Evolutionary conservation across 2,113 vertebrate species (phyloP), one percentile per base, ranked within the genome.

Genomic region (Ophiodon elongatus): DNA sequence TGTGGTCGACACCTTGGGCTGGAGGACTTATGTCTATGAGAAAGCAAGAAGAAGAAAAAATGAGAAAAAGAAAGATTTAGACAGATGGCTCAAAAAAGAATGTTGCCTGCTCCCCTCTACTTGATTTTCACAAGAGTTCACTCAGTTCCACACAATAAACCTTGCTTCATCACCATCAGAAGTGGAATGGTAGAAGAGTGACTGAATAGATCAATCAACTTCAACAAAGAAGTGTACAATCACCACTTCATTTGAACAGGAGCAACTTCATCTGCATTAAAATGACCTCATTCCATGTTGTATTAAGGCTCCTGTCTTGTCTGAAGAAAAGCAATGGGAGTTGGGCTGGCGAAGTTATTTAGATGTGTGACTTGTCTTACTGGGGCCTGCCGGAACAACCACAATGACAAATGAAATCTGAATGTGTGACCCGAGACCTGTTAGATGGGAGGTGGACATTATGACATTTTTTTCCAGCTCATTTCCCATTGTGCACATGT

Each of bases 1-100:
- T 96, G 88, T 99, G 98, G 92, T 99, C 98, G 41, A 99, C 98
- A 35, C 98, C 98, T 93, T 99, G 98, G 29, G 98, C 97, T 73
- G 98, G 98, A 66, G 98, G 98, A 84, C 97, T 99, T 90, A 99
- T 99, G 93, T 99, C 98, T 99, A 87, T 0, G 59, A 89, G 37
- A 69, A 6, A 66, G 17, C 23, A n/a, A 65, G 8, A 78, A 27
- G 68, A 15, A 68, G 37, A 76, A 25, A 13, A 23, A 19, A 31
- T 68, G 17, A 43, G 37, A 64, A 57, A 76, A 35, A 43, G 6
- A 33, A 37, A 6, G 33, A 54, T 7, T 11, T 11, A n/a, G 29
- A 54, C 10, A 47, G 39, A 70, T 19, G 6, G 33, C 8, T 2
- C 17, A 60, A 43, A 50, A 68, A 56, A 57, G 31, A 73, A 62